Conservation (phyloP, 2,888 invertebrate genomes). For the Eilema griseolum region DNA sequence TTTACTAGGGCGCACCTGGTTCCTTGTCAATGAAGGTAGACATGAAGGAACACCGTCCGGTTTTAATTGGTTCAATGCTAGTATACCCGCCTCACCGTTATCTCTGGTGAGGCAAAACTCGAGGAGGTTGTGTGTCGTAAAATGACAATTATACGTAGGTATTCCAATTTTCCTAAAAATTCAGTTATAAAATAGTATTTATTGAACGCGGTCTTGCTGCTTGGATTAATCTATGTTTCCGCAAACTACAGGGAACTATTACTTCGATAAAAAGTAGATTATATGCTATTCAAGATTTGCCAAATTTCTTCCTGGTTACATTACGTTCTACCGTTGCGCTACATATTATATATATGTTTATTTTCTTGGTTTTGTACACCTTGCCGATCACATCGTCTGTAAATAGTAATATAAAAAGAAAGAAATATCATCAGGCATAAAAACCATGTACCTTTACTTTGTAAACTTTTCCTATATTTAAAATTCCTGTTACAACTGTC, state of each 20-base stretch:
- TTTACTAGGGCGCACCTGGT: constrained; percentile 1
- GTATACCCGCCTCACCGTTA: background rate
- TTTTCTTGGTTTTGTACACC: background rate
- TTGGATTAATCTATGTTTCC: background rate
- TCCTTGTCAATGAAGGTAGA: background rate
- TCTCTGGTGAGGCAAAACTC: background rate
- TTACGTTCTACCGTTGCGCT: too few relatives aligned
- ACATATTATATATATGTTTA: too few relatives aligned
- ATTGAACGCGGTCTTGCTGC: too few relatives aligned
- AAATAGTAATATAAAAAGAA: background rate
- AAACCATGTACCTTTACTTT: constrained; percentile 3
- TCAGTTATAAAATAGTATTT: too few relatives aligned
- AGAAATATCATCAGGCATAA: background rate
- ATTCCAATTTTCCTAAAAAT: too few relatives aligned
- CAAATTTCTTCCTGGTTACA: background rate
- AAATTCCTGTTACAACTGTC: constrained; percentile 33
- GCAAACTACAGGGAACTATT: background rate
- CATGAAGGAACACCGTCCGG: background rate
- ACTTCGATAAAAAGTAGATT: background rate
- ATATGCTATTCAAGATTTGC: background rate
- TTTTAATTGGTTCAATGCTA: background rate
- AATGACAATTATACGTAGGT: background rate
- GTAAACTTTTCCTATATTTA: constrained; percentile 18
- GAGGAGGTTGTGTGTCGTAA: background rate
- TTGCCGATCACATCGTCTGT: background rate